These are phyloP conservation scores for Oostethus manadensis DNA, from an alignment of 2,113 vertebrate species.

Conservation along the genomic window DNA sequence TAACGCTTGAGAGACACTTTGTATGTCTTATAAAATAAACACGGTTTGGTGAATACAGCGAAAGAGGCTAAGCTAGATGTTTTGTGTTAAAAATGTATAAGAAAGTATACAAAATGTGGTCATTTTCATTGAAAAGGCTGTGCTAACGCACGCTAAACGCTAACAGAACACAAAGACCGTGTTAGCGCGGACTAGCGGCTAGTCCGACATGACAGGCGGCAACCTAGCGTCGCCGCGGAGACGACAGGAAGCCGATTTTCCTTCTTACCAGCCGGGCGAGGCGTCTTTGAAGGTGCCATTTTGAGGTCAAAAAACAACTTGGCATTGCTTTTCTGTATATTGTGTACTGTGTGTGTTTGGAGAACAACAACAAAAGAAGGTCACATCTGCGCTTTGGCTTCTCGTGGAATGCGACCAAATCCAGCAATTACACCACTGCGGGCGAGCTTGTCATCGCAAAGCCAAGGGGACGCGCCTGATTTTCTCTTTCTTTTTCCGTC, in stretches of 20 bases:
- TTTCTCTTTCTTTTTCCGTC: conserved; percentile 36
- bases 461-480: conserved; percentile 21
- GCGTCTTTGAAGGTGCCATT: not conserved
- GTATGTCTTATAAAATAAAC: too few relatives aligned
- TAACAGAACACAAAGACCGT: too few relatives aligned
- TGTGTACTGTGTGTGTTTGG: too few relatives aligned
- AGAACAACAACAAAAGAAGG: not conserved
- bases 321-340: not conserved
- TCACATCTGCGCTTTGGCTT: conserved; percentile 11
- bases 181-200: not conserved
- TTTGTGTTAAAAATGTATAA: too few relatives aligned
- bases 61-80: too few relatives aligned
- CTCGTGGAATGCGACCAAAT: conserved; percentile 6
- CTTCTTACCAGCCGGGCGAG: not conserved
- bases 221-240: not conserved
- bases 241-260: not conserved
- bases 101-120: too few relatives aligned
- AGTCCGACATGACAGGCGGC: not conserved
- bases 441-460: conserved; percentile 19
- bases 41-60: too few relatives aligned
- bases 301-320: conserved; percentile 1
- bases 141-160: too few relatives aligned
- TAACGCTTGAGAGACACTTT: too few relatives aligned
- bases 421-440: conserved; percentile 21
- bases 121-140: too few relatives aligned